phyloP scores from a whole-genome alignment of 2,113 vertebrate species.

The Romanogobio albipinnatus region DNA sequence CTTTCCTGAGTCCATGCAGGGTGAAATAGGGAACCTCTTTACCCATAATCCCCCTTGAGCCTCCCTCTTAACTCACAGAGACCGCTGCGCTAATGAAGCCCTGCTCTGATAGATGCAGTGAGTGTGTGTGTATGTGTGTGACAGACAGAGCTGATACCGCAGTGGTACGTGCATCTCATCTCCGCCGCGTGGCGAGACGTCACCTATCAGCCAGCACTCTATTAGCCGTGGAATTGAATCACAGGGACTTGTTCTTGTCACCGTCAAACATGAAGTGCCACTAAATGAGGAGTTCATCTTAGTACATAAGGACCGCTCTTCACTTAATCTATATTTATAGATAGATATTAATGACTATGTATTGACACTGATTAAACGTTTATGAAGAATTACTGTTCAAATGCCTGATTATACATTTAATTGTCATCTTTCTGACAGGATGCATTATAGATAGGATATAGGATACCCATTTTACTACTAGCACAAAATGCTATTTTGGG shows the following conservation, averaged over 20 bases:
- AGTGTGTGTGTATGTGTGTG: not conserved
- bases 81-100: conserved; percentile 41
- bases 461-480: not conserved
- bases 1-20: not conserved
- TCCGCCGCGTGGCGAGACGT: not conserved
- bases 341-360: not conserved
- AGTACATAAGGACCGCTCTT: not conserved
- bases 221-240: conserved; percentile 25
- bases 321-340: not conserved
- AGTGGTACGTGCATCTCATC: conserved; percentile 44
- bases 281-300: conserved; percentile 40
- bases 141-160: conserved; percentile 1
- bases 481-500: not conserved
- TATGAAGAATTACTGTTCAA: not conserved
- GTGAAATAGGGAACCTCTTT: conserved; percentile 34
- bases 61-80: conserved; percentile 30
- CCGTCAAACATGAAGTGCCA: conserved; percentile 21
- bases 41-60: conserved; percentile 11
- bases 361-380: not conserved
- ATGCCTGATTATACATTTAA: not conserved
- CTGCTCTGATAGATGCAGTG: not conserved
- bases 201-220: conserved; percentile 18
- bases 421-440: not conserved
- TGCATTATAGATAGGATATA: not conserved
- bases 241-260: conserved; percentile 35